Evolutionary conservation across 2,888 invertebrate genomes (phyloP).

Genomic region (Athalia rosae): DNA sequence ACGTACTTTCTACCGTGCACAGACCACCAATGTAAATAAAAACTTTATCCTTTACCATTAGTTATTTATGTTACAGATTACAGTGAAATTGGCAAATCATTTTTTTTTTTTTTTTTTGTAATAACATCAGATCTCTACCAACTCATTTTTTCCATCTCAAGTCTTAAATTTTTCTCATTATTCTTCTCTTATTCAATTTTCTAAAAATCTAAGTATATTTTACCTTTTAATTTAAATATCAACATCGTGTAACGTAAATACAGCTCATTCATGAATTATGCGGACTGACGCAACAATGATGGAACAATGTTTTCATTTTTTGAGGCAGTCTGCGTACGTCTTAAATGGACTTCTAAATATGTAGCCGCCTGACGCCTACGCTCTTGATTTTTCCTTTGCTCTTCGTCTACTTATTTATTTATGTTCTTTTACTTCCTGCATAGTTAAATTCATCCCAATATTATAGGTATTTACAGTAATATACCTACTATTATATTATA

Average conservation of each 20-base stretch:
- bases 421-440: not conserved
- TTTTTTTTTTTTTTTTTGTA: conserved; percentile 52
- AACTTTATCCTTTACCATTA: conserved; percentile 55
- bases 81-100: conserved; percentile 61
- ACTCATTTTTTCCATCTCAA: conserved; percentile 53
- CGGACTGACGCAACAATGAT: conserved; percentile 16
- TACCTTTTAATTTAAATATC: conserved; percentile 47
- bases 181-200: conserved; percentile 28
- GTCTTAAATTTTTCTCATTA: conserved; percentile 55
- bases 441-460: conserved; percentile 27
- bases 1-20: conserved; percentile 48
- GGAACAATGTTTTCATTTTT: conserved; percentile 1
- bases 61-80: conserved; percentile 56
- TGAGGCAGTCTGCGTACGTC: conserved; percentile 39
- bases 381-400: conserved; percentile 43
- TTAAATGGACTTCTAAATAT: conserved; percentile 38
- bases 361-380: conserved; percentile 48
- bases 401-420: conserved; percentile 1
- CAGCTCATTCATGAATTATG: conserved; percentile 28
- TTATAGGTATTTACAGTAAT: conserved; percentile 70
- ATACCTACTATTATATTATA: conserved; percentile 60
- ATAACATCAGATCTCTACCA: conserved; percentile 56
- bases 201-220: conserved; percentile 52
- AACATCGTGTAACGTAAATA: conserved; percentile 51
- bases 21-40: conserved; percentile 53